phyloP scores from a whole-genome alignment of 2,797 vertebrate species.

The Varecia variegata region DNA sequence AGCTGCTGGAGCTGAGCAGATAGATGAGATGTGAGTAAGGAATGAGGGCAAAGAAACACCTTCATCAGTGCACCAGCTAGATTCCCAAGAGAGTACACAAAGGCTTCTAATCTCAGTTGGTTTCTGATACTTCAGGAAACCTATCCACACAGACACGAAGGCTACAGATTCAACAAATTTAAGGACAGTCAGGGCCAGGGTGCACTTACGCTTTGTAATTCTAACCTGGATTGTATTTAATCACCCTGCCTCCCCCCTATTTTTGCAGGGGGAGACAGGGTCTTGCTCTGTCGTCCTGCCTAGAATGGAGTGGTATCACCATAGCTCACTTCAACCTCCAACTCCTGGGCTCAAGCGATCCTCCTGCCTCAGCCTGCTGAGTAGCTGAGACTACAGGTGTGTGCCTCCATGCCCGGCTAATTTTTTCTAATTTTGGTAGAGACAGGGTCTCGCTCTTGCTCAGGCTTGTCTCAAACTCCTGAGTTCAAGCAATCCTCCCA shows the following conservation, averaged over 20 bases:
- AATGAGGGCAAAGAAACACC: neutral
- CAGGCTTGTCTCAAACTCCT: neutral
- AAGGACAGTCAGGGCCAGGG: neutral
- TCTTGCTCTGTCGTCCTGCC: neutral
- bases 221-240: neutral
- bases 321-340: neutral
- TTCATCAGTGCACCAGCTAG: neutral
- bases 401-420: rapidly evolving
- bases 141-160: neutral
- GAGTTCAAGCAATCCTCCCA: neutral
- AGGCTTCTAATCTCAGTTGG: neutral
- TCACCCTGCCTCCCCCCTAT: rapidly evolving
- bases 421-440: neutral
- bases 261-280: neutral
- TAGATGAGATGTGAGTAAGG: neutral
- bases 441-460: neutral
- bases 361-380: neutral
- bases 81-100: neutral
- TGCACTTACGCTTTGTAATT: neutral
- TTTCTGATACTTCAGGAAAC: neutral
- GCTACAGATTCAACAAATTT: neutral
- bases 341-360: neutral
- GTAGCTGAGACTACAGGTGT: neutral
- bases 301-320: neutral
- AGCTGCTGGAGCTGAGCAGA: neutral